Evolutionary conservation across 2,113 vertebrate genomes (phyloP).

Genomic region (Prionailurus bengalensis): DNA sequence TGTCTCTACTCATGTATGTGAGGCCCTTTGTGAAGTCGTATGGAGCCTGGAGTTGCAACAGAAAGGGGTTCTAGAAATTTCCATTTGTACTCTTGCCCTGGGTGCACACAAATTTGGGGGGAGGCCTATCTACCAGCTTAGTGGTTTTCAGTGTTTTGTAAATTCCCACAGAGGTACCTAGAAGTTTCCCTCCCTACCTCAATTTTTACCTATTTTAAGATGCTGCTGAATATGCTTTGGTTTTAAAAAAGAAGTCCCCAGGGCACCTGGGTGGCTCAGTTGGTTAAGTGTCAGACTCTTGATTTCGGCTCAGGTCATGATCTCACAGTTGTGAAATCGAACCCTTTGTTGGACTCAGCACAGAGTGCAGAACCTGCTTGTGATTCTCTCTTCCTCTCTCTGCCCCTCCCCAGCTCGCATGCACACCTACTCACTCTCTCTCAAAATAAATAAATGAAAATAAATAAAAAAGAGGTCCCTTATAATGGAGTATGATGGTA

Average conservation of each 20-base stretch:
- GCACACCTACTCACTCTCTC: too few relatives aligned
- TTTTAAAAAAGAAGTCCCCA: background rate
- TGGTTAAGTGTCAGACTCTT: too few relatives aligned
- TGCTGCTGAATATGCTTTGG: background rate
- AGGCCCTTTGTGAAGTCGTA: background rate
- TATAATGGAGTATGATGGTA: background rate
- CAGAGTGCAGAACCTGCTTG: too few relatives aligned
- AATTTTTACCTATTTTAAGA: slow-evolving; percentile 31
- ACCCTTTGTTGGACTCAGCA: too few relatives aligned
- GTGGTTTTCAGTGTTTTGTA: background rate
- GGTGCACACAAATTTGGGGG: background rate
- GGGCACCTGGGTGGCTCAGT: too few relatives aligned
- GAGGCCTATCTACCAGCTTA: background rate
- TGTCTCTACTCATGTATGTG: background rate
- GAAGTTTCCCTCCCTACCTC: background rate
- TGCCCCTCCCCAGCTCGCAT: too few relatives aligned
- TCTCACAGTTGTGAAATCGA: too few relatives aligned
- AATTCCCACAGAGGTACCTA: background rate
- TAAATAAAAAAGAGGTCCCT: background rate
- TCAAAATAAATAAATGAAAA: too few relatives aligned
- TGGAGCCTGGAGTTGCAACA: background rate
- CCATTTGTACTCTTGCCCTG: background rate
- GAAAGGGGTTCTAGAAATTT: background rate
- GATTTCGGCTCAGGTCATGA: too few relatives aligned
- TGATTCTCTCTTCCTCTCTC: too few relatives aligned